Evolutionary conservation across 2,113 vertebrate species (phyloP), one percentile per base, ranked within the genome.

Genomic region (Uropsilus gracilis): DNA sequence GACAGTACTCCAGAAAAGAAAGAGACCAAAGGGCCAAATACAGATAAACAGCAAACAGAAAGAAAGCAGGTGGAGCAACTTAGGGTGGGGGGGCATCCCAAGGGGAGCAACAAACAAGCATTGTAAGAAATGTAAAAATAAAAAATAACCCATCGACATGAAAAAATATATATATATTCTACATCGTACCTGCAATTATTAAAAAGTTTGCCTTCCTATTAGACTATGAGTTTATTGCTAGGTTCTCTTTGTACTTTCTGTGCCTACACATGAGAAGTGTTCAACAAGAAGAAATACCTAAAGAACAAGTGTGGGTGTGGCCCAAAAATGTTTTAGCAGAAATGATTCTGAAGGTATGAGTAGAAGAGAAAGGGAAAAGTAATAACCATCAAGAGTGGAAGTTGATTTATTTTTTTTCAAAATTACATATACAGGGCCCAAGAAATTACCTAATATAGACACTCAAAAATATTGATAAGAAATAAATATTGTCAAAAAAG

Each of bases 161-260:
- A n/a, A n/a, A n/a, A n/a, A n/a, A n/a, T n/a, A n/a, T n/a, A 76
- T 64, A 68, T 69, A 82, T 94, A 92, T 71, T 37, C 73, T 69
- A 68, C 48, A 37, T 0, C 77, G 44, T 50, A 68, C 53, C 18
- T 80, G 13, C 4, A 94, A 73, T 59, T 63, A 71, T 69, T 84
- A 82, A 57, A n/a, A 89, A 83, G 53, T 68, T 57, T 95, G 63
- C 83, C 4, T 72, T 77, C 48, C 34, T 26, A 17, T 59, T 75
- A 72, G 50, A 75, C 64, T 57, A 30, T 39, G 39, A 61, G 42
- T 4, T 75, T 73, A 34, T 71, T 87, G 42, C 48, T 82, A 91
- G 26, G 18, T 85, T 14, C 77, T 63, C 24, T 34, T 80, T 82
- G 10, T 69, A 89, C 81, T 86, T 14, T 2, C 37, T 94, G 28